phyloP scores from a whole-genome alignment of 2,888 invertebrate species.

The Mythimna loreyi region DNA sequence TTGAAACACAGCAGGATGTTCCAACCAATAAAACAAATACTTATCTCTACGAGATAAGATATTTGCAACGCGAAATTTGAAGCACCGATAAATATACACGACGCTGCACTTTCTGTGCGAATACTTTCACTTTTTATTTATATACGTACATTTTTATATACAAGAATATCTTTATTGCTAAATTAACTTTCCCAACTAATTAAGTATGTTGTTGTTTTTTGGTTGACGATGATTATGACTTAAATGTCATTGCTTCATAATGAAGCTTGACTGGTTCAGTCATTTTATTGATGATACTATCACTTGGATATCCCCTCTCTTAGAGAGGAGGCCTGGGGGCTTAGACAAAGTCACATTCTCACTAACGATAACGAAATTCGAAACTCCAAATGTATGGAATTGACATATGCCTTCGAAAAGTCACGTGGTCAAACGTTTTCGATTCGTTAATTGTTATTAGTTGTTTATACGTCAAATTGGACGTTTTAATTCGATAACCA shows the following conservation, averaged over 20 bases:
- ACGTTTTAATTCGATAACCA: too few relatives aligned
- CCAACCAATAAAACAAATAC: constrained; percentile 1
- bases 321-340: too few relatives aligned
- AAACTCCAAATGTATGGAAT: too few relatives aligned
- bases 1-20: constrained; percentile 19
- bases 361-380: too few relatives aligned
- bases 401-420: too few relatives aligned
- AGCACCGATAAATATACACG: constrained; percentile 21
- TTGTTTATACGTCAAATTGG: too few relatives aligned
- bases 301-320: neutral
- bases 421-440: too few relatives aligned
- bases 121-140: constrained; percentile 54
- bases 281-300: constrained; percentile 1
- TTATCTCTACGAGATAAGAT: constrained; percentile 7
- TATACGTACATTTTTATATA: constrained; percentile 29
- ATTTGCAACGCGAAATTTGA: neutral
- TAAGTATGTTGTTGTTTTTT: constrained; percentile 6
- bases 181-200: constrained; percentile 50
- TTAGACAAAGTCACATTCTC: too few relatives aligned
- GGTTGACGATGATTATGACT: constrained; percentile 14
- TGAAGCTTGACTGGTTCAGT: neutral
- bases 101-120: constrained; percentile 24
- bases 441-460: too few relatives aligned
- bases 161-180: constrained; percentile 25
- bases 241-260: constrained; percentile 5